Percentiles rank a stretch among this genome's conserved stretches.
Evolutionary conservation across 2,113 vertebrate species (phyloP).

Genomic region (Equus quagga): DNA sequence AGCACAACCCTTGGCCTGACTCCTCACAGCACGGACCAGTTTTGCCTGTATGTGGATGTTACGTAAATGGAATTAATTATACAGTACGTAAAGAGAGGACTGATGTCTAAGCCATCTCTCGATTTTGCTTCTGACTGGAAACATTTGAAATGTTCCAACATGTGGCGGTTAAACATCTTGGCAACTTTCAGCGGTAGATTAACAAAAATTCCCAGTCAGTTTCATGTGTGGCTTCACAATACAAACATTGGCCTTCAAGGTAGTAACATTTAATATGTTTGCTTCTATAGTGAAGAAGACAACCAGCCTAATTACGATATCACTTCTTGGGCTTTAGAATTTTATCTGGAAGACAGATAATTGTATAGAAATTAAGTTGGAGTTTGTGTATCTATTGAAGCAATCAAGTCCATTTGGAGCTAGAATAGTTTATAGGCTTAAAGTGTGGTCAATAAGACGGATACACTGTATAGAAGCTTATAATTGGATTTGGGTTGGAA

Average conservation of each 20-base stretch:
- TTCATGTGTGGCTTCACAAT: neutral
- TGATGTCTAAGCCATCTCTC: neutral
- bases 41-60: neutral
- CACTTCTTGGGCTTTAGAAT: neutral
- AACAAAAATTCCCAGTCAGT: neutral
- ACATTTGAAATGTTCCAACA: neutral
- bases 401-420: slow-evolving; percentile 20
- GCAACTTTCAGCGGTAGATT: neutral
- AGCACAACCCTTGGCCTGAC: neutral
- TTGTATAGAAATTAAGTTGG: slow-evolving; percentile 30
- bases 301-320: neutral
- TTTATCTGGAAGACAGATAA: slow-evolving; percentile 40
- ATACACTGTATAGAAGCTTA: neutral
- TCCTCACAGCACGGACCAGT: neutral
- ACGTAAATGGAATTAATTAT: neutral
- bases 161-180: neutral
- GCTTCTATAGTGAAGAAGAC: neutral
- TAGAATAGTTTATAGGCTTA: neutral
- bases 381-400: neutral
- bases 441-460: neutral
- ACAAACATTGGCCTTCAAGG: neutral
- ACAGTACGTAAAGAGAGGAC: neutral
- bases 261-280: neutral
- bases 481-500: slow-evolving; percentile 1
- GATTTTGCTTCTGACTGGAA: slow-evolving; percentile 31